These are phyloP conservation scores for Metacarcinus magister DNA, from an alignment of 2,888 invertebrate species.

Conservation along the genomic window DNA sequence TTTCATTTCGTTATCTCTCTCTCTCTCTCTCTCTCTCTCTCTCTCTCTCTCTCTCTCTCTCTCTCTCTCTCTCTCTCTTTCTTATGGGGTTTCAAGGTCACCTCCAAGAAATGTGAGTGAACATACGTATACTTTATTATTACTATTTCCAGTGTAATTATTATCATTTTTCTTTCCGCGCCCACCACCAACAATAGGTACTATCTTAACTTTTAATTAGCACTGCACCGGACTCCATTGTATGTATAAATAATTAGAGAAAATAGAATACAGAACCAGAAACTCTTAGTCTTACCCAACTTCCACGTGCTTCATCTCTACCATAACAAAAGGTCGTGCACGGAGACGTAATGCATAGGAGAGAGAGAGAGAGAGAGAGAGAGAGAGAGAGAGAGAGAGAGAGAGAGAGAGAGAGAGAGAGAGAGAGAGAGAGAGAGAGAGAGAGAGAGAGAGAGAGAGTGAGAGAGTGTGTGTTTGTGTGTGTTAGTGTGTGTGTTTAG, in stretches of 20 bases:
- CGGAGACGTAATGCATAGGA: not conserved
- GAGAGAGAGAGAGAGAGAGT: not conserved
- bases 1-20: too few species aligned
- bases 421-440: too few species aligned
- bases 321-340: not conserved
- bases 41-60: not conserved
- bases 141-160: not conserved
- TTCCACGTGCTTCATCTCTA: not conserved
- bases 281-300: not conserved
- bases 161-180: not conserved
- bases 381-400: too few species aligned
- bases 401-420: too few species aligned
- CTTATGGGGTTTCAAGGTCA: not conserved
- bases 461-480: not conserved
- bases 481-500: not conserved
- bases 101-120: not conserved
- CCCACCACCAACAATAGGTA: not conserved
- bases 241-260: not conserved
- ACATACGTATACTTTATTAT: not conserved
- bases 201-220: constrained; percentile 9
- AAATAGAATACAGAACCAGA: not conserved
- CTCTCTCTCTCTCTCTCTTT: not conserved
- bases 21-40: not conserved
- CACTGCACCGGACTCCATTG: not conserved
- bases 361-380: too few species aligned